Percentiles rank a stretch among this genome's conserved stretches.
These are phyloP conservation scores for Synergus gifuensis DNA, from an alignment of 2,888 invertebrate species.

Conservation along the genomic window DNA sequence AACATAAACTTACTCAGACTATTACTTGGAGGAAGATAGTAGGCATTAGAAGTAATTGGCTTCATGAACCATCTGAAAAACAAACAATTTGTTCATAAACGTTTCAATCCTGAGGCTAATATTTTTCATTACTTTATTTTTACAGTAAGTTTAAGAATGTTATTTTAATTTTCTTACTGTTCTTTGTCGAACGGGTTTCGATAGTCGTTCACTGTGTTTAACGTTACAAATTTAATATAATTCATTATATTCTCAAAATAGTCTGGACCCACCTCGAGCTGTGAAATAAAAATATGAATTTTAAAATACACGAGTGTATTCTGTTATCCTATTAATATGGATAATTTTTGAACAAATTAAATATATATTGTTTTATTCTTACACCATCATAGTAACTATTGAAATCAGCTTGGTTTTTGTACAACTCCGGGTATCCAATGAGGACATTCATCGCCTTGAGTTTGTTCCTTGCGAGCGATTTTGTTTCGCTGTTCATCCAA, in stretches of 20 bases:
- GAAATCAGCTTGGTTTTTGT: background rate
- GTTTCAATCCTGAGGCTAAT: background rate
- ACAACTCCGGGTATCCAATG: conserved; percentile 39
- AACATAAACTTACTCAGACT: conserved; percentile 18
- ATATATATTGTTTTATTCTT: background rate
- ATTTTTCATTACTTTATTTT: no score
- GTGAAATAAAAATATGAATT: background rate
- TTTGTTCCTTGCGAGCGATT: background rate
- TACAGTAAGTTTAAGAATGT: no score
- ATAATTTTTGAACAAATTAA: background rate
- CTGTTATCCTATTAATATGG: background rate
- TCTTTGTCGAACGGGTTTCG: conserved; percentile 27
- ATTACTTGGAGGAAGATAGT: conserved; percentile 26
- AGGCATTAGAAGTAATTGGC: conserved; percentile 40
- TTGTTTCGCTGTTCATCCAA: conserved; percentile 40
- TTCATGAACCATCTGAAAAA: conserved; percentile 38
- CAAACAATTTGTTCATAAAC: background rate
- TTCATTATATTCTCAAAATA: conserved; percentile 41
- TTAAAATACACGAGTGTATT: background rate
- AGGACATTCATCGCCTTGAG: conserved; percentile 25
- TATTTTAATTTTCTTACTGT: conserved; percentile 20
- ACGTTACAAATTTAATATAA: conserved; percentile 2
- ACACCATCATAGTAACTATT: conserved; percentile 35
- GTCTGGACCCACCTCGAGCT: conserved; percentile 28
- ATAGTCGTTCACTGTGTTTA: background rate